These are phyloP conservation scores for Chionis minor DNA, from an alignment of 2,113 vertebrate species.

Conservation along the genomic window DNA sequence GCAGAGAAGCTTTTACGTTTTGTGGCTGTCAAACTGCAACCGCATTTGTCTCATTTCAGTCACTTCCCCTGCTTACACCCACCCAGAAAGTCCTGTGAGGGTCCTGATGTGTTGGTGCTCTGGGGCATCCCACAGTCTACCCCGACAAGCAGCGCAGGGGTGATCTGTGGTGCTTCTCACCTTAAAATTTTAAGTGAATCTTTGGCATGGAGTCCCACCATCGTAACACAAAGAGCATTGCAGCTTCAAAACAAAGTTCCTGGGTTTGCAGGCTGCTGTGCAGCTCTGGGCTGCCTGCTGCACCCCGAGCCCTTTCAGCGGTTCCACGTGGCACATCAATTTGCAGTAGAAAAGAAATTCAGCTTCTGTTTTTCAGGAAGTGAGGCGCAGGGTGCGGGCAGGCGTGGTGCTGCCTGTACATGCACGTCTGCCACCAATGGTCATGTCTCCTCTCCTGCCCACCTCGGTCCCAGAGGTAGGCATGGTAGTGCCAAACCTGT, in stretches of 20 bases:
- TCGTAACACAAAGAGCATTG: fast-evolving
- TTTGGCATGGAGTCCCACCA: neutral
- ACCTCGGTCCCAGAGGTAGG: fast-evolving
- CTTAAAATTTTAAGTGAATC: neutral
- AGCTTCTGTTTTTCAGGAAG: neutral
- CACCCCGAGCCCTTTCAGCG: fast-evolving
- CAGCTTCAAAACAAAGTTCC: neutral
- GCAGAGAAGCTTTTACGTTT: fast-evolving
- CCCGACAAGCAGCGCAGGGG: fast-evolving
- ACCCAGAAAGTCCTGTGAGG: fast-evolving
- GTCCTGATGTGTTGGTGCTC: neutral
- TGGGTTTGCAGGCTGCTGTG: fast-evolving
- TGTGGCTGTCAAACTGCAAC: neutral
- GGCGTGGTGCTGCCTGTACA: fast-evolving
- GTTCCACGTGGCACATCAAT: fast-evolving
- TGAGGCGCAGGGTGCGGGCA: fast-evolving
- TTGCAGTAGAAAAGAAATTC: neutral
- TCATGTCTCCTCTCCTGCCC: neutral
- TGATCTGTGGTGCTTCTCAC: neutral
- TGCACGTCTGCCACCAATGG: fast-evolving
- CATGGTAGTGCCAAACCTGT: neutral
- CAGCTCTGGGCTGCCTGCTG: neutral
- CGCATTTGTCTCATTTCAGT: fast-evolving
- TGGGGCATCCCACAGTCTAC: neutral
- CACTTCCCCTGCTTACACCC: neutral